A percentile compares a stretch with the other conserved stretches of the same genome.
phyloP scores from a whole-genome alignment of 2,113 vertebrate species.

The Nymphicus hollandicus region DNA sequence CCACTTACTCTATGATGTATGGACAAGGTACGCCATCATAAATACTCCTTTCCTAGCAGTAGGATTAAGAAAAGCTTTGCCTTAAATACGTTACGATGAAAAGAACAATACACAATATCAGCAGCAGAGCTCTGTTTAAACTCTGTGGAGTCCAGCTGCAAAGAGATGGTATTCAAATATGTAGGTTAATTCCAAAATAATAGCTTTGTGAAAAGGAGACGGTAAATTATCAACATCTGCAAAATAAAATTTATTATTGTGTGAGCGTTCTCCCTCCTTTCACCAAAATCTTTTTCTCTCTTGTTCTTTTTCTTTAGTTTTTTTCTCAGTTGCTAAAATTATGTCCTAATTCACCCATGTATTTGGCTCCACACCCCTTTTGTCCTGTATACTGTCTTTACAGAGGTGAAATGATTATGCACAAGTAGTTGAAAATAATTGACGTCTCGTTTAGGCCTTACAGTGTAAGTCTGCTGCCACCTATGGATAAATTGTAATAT shows the following conservation, averaged over 20 bases:
- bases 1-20: neutral
- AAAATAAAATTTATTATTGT: neutral
- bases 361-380: neutral
- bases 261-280: neutral
- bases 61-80: neutral
- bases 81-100: neutral
- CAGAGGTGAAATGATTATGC: neutral
- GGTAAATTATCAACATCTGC: neutral
- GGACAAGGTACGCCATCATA: neutral
- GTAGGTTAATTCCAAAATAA: neutral
- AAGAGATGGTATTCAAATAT: neutral
- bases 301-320: neutral
- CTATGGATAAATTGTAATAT: slow-evolving; percentile 52
- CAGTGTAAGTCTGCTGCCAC: slow-evolving; percentile 73
- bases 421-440: slow-evolving; percentile 18
- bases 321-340: neutral
- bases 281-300: neutral
- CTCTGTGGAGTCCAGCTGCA: neutral
- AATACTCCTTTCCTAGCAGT: neutral
- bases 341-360: neutral
- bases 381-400: neutral
- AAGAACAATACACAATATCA: neutral
- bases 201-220: neutral
- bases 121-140: neutral
- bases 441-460: neutral